Evolutionary conservation across 2,113 vertebrate genomes (phyloP), one percentile per base, ranked within the genome.

Genomic region (Neotoma lepida): DNA sequence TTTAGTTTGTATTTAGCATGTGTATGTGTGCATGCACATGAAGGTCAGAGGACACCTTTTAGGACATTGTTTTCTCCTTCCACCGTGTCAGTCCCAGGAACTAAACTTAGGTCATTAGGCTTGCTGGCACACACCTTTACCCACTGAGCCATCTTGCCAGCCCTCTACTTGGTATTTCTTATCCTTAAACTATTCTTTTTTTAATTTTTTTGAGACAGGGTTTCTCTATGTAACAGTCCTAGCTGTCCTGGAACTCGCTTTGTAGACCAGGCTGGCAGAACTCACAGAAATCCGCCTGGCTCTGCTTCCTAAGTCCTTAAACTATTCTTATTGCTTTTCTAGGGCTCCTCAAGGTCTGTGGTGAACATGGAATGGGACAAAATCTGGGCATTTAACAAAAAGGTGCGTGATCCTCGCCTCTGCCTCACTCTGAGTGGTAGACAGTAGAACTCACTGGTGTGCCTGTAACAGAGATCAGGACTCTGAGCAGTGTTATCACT

Each of bases 311-410:
- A n/a, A n/a, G n/a, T n/a, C 7, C 4, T 88, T 81, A 74, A 91
- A 94, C 17, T 94, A 17, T 54, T 82, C 76, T 84, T 76, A 39
- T 87, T 56, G 51, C 90, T 91, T 6, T 13, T 94, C 33, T 91
- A 99, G 99, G 99, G 99, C 81, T 99, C 99, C 12, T 99, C 99
- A 44, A 98, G 99, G 86, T 99, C 99, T 68, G 99, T 99, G 1
- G 99, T 99, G 92, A 99, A 99, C 97, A 99, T 99, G 99, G 99
- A 99, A 96, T 99, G 99, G 99, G 99, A 99, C 98, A 99, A 99
- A 98, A 99, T 99, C 97, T 99, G 99, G 99, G 98, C 99, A 6
- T 99, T 99, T 97, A 99, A 99, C 97, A 99, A 99, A 98, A 99
- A 99, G 99, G 99, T 99, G 98, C 35, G 30, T 95, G 6, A 61